Evolutionary conservation across 2,113 vertebrate species (phyloP).

Genomic region (Cynopterus brachyotis): DNA sequence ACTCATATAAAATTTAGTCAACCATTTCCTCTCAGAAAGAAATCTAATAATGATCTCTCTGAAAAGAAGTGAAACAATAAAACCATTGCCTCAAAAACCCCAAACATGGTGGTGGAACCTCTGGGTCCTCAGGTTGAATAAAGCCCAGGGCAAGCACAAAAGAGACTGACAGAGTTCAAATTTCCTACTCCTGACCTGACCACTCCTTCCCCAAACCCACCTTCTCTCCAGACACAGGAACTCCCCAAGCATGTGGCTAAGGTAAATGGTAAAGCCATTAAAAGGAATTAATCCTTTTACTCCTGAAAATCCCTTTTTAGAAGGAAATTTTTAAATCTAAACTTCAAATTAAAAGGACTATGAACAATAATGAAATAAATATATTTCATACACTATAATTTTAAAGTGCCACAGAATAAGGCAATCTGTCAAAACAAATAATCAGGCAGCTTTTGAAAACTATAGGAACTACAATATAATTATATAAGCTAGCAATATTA

Average conservation of each 20-base stretch:
- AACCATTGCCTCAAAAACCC: neutral
- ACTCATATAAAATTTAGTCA: constrained; percentile 31
- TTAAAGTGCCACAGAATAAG: neutral
- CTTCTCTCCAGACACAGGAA: neutral
- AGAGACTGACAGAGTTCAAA: neutral
- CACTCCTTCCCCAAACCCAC: neutral
- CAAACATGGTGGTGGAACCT: neutral
- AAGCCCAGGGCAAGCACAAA: neutral
- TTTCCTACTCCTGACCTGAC: neutral
- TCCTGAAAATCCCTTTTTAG: constrained; percentile 25
- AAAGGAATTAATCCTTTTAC: neutral
- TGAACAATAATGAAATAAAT: constrained; percentile 32
- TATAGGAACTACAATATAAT: neutral
- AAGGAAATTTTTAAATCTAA: constrained; percentile 38
- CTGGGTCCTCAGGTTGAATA: neutral
- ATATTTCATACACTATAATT: neutral
- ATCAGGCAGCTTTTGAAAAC: constrained; percentile 14
- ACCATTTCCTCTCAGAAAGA: neutral
- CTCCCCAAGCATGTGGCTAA: neutral
- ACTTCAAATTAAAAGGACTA: constrained; percentile 15
- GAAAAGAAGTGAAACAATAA: constrained; percentile 30
- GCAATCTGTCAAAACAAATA: neutral
- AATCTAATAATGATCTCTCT: neutral
- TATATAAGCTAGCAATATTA: neutral
- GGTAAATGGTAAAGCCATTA: neutral